Evolutionary conservation across 2,797 vertebrate genomes (phyloP).

Genomic region (Paedocypris micromegethes): DNA sequence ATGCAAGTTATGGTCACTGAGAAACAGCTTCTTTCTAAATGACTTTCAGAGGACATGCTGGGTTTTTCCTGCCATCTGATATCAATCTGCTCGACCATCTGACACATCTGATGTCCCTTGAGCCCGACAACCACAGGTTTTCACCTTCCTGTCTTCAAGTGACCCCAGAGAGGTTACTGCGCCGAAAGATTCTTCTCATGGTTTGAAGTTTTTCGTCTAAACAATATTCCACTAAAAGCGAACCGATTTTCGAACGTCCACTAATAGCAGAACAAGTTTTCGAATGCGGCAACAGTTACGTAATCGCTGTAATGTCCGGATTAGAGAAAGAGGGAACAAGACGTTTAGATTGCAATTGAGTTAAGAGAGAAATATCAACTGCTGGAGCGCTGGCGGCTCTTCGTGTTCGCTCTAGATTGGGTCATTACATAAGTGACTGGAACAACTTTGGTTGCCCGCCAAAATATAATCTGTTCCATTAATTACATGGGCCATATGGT

Average conservation of each 20-base stretch:
- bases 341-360: constrained; percentile 6
- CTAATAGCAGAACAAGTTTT: neutral
- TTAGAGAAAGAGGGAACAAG: constrained; percentile 7
- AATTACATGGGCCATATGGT: constrained; percentile 76
- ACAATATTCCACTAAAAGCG: constrained; percentile 3
- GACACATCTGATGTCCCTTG: constrained; percentile 35
- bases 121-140: constrained; percentile 32
- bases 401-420: constrained; percentile 36
- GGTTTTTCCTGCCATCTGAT: constrained; percentile 42
- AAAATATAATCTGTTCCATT: constrained; percentile 71
- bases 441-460: constrained; percentile 62
- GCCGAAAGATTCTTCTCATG: neutral
- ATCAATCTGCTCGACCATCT: constrained; percentile 43
- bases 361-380: constrained; percentile 24
- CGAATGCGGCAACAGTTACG: neutral
- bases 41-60: constrained; percentile 26
- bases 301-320: too few species aligned
- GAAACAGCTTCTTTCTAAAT: neutral
- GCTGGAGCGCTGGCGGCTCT: constrained; percentile 25
- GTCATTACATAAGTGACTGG: constrained; percentile 62
- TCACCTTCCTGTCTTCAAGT: constrained; percentile 6
- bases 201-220: too few species aligned
- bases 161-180: constrained; percentile 12
- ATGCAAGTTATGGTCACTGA: constrained; percentile 35
- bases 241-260: too few species aligned